Percentiles rank a stretch among this genome's conserved stretches.
Evolutionary conservation across 2,888 invertebrate genomes (phyloP).

Genomic region (Aphrophora alni): DNA sequence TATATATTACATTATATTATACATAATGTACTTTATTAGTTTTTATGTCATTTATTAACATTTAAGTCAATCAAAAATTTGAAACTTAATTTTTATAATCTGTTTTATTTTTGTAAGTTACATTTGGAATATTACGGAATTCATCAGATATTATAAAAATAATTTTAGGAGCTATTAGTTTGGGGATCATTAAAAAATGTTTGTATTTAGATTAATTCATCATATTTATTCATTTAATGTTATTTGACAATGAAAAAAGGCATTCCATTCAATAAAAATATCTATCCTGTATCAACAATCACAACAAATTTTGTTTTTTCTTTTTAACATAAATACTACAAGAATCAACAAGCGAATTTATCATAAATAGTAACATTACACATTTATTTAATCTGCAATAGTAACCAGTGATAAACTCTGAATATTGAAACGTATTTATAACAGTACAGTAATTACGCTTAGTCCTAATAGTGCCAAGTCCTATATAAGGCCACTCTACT

Average conservation of each 20-base stretch:
- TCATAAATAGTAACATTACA: not conserved
- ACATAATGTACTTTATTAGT: no score
- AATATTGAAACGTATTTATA: not conserved
- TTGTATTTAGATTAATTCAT: no score
- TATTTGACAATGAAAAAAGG: not conserved
- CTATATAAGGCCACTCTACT: not conserved
- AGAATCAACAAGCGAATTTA: not conserved
- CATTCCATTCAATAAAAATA: constrained; percentile 2
- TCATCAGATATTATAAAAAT: no score
- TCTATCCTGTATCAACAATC: not conserved
- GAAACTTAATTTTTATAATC: no score
- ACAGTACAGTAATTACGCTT: not conserved
- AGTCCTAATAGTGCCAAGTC: not conserved
- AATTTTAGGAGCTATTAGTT: no score
- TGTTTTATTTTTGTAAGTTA: no score
- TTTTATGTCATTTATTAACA: no score
- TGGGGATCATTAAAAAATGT: no score
- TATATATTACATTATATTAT: no score
- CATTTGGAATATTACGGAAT: no score
- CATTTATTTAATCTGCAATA: not conserved
- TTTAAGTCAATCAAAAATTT: no score
- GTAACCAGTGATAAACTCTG: not conserved
- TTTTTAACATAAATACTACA: not conserved
- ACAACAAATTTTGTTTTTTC: not conserved
- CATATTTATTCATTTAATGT: no score